Conservation (phyloP, 2,113 vertebrate species). For the Prunella himalayana region DNA sequence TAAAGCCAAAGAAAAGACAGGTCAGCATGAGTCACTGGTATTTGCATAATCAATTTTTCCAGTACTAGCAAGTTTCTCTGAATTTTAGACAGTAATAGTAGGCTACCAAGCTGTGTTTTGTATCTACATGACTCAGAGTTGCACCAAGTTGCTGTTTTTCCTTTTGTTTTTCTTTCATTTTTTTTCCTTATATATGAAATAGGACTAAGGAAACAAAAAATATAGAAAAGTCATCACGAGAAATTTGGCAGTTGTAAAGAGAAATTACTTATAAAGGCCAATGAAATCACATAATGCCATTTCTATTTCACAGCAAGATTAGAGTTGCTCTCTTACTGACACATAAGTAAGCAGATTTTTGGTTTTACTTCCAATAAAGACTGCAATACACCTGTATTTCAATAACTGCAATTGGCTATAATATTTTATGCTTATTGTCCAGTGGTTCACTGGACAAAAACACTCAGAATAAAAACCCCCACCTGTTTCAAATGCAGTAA, state of each 20-base stretch:
- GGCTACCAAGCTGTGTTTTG: neutral
- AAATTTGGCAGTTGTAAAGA: neutral
- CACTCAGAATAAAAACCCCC: neutral
- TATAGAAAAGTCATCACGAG: neutral
- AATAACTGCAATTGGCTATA: neutral
- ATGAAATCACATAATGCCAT: neutral
- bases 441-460: neutral
- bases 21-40: constrained; percentile 10
- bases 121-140: neutral
- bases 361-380: neutral
- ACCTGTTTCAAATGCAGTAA: neutral
- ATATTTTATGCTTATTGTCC: neutral
- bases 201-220: neutral
- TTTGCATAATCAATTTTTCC: constrained; percentile 54
- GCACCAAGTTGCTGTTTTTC: neutral
- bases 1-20: constrained; percentile 21
- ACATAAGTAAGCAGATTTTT: neutral
- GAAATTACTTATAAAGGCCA: neutral
- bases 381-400: neutral
- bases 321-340: neutral
- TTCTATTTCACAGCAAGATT: neutral
- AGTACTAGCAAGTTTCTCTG: neutral
- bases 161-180: neutral
- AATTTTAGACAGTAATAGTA: neutral
- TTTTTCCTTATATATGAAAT: neutral